phyloP scores from a whole-genome alignment of 2,888 invertebrate genomes.

The Leptinotarsa tumamoca region DNA sequence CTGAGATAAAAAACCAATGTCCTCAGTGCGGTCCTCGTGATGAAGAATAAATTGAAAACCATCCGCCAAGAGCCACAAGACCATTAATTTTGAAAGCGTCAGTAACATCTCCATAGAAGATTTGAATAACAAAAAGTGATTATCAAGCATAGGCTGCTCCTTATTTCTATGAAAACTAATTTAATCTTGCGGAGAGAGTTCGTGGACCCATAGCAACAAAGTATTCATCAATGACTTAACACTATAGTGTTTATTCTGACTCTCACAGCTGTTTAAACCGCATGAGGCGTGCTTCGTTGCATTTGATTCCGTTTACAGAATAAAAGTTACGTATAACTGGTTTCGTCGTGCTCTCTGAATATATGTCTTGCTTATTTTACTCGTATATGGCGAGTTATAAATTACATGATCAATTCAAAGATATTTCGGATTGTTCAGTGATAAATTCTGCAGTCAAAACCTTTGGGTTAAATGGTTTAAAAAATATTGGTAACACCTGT shows the following conservation, averaged over 20 bases:
- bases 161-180: slow-evolving; percentile 10
- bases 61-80: not conserved
- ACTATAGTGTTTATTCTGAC: not conserved
- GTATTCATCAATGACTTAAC: not conserved
- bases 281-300: not conserved
- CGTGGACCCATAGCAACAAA: not conserved
- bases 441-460: too few relatives aligned
- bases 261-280: not conserved
- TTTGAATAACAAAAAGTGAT: slow-evolving; percentile 15
- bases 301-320: not conserved
- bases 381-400: too few relatives aligned
- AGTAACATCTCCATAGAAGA: slow-evolving; percentile 5
- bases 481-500: too few relatives aligned
- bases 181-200: not conserved
- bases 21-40: not conserved
- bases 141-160: not conserved
- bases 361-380: not conserved
- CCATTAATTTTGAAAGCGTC: slow-evolving; percentile 10
- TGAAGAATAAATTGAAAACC: slow-evolving; percentile 7
- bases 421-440: too few relatives aligned
- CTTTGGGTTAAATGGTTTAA: too few relatives aligned
- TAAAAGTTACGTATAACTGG: not conserved
- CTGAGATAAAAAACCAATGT: slow-evolving; percentile 4
- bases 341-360: not conserved
- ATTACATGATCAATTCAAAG: too few relatives aligned